A percentile compares a stretch with the other conserved stretches of the same genome.
Conservation (phyloP, 2,113 vertebrate species). For the Varanus salvator region DNA sequence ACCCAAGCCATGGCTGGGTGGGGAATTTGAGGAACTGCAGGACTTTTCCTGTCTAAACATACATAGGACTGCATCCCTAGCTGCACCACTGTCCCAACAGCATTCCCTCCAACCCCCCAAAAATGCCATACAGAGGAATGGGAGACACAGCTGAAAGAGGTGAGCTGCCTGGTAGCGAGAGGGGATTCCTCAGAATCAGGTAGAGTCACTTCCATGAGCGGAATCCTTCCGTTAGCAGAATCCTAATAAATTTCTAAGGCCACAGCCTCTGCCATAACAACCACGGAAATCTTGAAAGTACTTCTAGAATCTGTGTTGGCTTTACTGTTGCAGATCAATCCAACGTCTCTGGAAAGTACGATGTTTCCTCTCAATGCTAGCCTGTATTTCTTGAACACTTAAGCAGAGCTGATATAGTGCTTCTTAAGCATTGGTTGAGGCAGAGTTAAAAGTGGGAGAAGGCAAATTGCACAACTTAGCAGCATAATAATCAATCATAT, state of each 20-base stretch:
- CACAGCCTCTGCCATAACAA: background rate
- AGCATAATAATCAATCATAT: slow-evolving; percentile 27
- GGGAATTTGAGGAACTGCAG: too few relatives aligned
- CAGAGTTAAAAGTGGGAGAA: background rate
- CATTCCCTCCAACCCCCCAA: too few relatives aligned
- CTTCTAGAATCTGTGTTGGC: background rate
- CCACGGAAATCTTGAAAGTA: background rate
- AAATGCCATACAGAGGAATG: too few relatives aligned
- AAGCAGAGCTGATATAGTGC: background rate
- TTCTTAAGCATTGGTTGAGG: background rate
- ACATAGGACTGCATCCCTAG: too few relatives aligned
- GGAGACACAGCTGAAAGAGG: too few relatives aligned
- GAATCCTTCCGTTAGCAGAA: too few relatives aligned
- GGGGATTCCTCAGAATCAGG: too few relatives aligned
- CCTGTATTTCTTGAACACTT: background rate
- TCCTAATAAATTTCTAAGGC: background rate
- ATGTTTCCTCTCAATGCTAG: background rate
- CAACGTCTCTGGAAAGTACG: background rate
- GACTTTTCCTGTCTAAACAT: too few relatives aligned
- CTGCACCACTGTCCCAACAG: too few relatives aligned
- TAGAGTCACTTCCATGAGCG: too few relatives aligned
- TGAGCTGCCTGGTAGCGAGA: too few relatives aligned
- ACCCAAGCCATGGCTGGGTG: too few relatives aligned
- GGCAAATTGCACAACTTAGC: background rate
- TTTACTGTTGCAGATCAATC: background rate